Base-by-base conservation (phyloP, 2,888 invertebrate species). In the Xestia rhomboidea region DNA sequence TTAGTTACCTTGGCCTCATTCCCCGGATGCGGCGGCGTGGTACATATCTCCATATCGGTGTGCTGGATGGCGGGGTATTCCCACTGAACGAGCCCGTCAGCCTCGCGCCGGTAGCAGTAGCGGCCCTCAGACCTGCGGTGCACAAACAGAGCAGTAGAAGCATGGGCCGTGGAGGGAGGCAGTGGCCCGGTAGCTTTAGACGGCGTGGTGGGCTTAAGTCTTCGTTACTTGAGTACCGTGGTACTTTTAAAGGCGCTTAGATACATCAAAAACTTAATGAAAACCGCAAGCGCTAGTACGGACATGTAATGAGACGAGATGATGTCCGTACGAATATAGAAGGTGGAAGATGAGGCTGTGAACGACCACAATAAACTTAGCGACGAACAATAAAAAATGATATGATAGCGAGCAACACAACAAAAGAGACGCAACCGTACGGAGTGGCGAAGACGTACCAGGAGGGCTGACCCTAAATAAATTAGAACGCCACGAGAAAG, bases 71-170 rank as follows among this genome's bases (percentile, higher is more conserved):
- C 95, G n/a, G 97, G 97, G 91, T 96, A 97, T 91, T 97, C 97
- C 97, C 97, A 97, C 94, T 97, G 97, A 80, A 96, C 95, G 88
- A 97, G 95, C 44, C 97, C 97, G 90, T 97, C 97, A 73, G 92
- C 91, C 89, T 95, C 95, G 88, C 97, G 97, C 92, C 95, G 94
- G 95, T 97, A 97, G 93, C 96, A 97, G 96, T 97, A 97, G 77
- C 97, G 96, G 84, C 97, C 97, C 94, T 96, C 97, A 85, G 96
- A 95, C 96, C 97, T 97, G 95, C 87, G 89, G 74, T 79, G 77
- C 88, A 91, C 91, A 92, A 90, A 92, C 71, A 64, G 4, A 15
- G 1, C 11, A 79, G 91, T 94, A 92, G 90, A 91, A 90, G 87
- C 81, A 86, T 6, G 13, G 24, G 88, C 24, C 15, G 30, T 79